Percentiles rank a stretch among this genome's conserved stretches.
Evolutionary conservation across 2,888 invertebrate species (phyloP).

Genomic region (Minunthozetes semirufus): DNA sequence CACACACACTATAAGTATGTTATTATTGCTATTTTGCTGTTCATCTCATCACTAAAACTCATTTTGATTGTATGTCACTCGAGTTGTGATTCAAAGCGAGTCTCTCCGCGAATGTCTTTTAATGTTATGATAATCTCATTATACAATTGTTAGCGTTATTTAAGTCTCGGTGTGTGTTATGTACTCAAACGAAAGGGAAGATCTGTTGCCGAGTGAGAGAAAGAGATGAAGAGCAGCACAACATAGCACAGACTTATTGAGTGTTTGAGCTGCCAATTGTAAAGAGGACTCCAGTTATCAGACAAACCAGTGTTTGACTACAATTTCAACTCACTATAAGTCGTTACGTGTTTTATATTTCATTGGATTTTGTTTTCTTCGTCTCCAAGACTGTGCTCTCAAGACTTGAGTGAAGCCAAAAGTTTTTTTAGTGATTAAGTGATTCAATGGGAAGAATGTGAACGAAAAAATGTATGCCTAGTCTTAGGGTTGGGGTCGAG

Average conservation of each 20-base stretch:
- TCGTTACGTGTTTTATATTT: background rate
- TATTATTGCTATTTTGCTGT: background rate
- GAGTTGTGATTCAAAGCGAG: conserved; percentile 18
- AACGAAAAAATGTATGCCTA: too few species aligned
- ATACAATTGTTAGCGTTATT: conserved; percentile 21
- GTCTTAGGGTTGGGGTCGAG: too few species aligned
- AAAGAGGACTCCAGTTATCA: background rate
- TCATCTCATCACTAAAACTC: background rate
- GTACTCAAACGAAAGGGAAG: too few species aligned
- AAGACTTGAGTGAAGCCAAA: background rate
- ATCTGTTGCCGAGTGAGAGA: background rate
- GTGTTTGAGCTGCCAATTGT: background rate
- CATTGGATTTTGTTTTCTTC: background rate
- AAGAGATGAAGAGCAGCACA: background rate
- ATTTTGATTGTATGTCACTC: background rate
- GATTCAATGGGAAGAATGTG: too few species aligned
- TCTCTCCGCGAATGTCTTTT: background rate
- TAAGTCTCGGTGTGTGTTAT: background rate
- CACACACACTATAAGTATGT: too few species aligned
- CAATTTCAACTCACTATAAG: background rate
- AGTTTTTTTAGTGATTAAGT: background rate
- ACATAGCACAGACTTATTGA: background rate
- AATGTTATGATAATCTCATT: conserved; percentile 24
- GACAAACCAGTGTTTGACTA: background rate
- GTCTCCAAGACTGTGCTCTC: background rate